phyloP scores from a whole-genome alignment of 2,888 invertebrate species.

The Falcaria lacertinaria region DNA sequence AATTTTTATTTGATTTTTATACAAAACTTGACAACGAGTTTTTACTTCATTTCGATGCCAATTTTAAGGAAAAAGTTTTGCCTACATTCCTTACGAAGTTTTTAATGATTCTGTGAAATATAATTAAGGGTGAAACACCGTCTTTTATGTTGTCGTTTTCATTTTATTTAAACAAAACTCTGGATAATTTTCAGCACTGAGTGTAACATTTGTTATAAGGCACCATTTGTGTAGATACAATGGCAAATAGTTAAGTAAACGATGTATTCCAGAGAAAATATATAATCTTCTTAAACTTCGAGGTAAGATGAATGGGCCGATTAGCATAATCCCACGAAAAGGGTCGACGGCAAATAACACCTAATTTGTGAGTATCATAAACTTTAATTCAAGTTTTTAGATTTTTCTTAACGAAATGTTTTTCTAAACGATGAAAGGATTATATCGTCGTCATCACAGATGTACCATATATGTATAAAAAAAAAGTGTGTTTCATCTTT shows the following conservation, averaged over 20 bases:
- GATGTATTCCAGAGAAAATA: conserved; percentile 16
- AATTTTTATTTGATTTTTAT: neutral
- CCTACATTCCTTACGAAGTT: neutral
- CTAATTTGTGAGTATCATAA: conserved; percentile 27
- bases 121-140: neutral
- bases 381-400: neutral
- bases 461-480: too few relatives aligned
- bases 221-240: conserved; percentile 1
- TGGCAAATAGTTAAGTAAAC: conserved; percentile 8
- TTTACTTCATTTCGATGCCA: neutral
- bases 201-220: neutral
- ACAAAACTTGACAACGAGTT: neutral
- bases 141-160: too few relatives aligned
- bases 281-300: conserved; percentile 26
- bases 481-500: too few relatives aligned
- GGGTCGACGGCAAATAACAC: conserved; percentile 34
- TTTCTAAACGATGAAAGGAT: too few relatives aligned
- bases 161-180: too few relatives aligned
- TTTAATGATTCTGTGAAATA: neutral
- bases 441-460: too few relatives aligned
- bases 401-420: too few relatives aligned
- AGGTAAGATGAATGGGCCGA: conserved; percentile 41
- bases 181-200: neutral
- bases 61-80: neutral
- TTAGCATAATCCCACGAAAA: conserved; percentile 40